Percentiles rank a stretch among this genome's conserved stretches.
Conservation (phyloP, 53 echinoderm and acorn worm species). For the Holothuria leucospilota region DNA sequence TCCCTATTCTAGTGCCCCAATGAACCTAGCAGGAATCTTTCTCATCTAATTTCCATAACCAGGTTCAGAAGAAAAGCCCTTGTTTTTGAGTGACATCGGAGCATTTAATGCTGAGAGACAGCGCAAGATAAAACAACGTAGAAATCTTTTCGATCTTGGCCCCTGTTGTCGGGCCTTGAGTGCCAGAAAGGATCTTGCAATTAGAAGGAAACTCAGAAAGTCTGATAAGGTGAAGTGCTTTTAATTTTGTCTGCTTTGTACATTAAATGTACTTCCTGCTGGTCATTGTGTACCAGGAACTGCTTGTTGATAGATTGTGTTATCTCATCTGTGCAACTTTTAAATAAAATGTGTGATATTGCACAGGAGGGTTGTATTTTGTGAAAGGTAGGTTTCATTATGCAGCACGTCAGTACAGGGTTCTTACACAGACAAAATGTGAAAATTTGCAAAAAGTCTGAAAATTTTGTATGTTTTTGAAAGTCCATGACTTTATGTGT, state of each 20-base stretch:
- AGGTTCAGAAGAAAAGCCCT: slow-evolving; percentile 57
- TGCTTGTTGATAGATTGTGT: too few relatives aligned
- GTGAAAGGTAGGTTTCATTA: too few relatives aligned
- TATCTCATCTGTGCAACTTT: too few relatives aligned
- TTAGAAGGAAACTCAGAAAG: slow-evolving; percentile 86
- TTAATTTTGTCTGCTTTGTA: not conserved
- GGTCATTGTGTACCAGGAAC: too few relatives aligned
- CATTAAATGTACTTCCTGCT: not conserved
- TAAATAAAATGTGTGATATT: too few relatives aligned
- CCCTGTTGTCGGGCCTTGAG: slow-evolving; percentile 89
- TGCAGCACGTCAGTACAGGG: too few relatives aligned
- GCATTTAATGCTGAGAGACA: slow-evolving; percentile 84
- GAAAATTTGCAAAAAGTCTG: too few relatives aligned
- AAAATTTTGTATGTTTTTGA: too few relatives aligned
- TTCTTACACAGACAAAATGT: too few relatives aligned
- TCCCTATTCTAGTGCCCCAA: not conserved
- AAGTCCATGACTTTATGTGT: too few relatives aligned
- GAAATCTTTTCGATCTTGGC: slow-evolving; percentile 82
- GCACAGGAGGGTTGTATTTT: too few relatives aligned
- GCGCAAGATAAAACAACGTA: slow-evolving; percentile 64
- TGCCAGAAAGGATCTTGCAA: slow-evolving; percentile 85
- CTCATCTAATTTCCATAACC: slow-evolving; percentile 34
- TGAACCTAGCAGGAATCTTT: not conserved
- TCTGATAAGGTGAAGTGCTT: slow-evolving; percentile 66
- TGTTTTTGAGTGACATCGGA: slow-evolving; percentile 77